These are phyloP conservation scores for Carcina quercana DNA, from an alignment of 2,888 invertebrate species.

Conservation along the genomic window DNA sequence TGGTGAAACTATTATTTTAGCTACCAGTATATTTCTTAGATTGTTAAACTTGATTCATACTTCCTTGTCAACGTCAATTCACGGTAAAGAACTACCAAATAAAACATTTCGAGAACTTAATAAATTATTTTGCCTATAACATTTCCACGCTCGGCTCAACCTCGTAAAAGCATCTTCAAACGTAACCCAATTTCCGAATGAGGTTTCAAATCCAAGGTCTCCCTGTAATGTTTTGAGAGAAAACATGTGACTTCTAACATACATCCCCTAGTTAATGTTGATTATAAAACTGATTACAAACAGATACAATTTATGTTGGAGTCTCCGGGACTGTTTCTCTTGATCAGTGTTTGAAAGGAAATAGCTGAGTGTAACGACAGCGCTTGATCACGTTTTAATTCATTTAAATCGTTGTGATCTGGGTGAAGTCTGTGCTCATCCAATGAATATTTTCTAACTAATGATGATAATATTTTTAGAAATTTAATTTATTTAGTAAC, in stretches of 20 bases:
- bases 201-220: slow-evolving; percentile 43
- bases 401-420: no score
- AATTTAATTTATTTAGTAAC: no score
- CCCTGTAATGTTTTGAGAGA: slow-evolving; percentile 19
- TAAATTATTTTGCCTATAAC: slow-evolving; percentile 35
- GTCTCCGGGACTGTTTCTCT: no score
- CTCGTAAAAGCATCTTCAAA: slow-evolving; percentile 45
- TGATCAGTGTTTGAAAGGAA: no score
- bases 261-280: slow-evolving; percentile 25
- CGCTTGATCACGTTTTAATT: no score
- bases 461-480: no score
- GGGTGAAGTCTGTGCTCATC: no score
- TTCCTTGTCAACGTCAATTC: slow-evolving; percentile 30
- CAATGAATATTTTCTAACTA: no score
- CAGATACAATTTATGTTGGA: not conserved
- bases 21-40: no score
- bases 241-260: slow-evolving; percentile 30
- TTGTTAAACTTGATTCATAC: no score
- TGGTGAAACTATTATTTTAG: no score
- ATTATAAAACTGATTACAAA: slow-evolving; percentile 25
- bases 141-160: slow-evolving; percentile 14
- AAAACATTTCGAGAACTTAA: slow-evolving; percentile 39
- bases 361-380: no score
- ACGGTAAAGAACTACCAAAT: slow-evolving; percentile 28
- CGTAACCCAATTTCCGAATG: slow-evolving; percentile 44